phyloP scores from a whole-genome alignment of 2,888 invertebrate genomes.

The Bellardia bayeri region DNA sequence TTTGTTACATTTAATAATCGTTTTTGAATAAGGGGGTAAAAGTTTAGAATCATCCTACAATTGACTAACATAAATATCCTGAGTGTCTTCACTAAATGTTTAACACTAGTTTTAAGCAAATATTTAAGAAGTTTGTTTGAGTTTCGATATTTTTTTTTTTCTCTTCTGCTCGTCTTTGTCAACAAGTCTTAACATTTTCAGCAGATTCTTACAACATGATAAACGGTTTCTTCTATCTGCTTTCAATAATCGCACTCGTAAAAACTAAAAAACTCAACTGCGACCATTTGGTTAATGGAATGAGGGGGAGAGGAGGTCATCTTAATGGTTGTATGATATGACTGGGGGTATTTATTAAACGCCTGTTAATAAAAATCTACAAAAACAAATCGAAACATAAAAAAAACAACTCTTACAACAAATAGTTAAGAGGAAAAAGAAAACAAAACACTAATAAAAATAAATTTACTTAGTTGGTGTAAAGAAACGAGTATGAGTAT shows the following conservation, averaged over 20 bases:
- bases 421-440: not conserved
- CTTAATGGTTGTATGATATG: not conserved
- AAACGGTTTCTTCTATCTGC: constrained; percentile 44
- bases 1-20: no score
- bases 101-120: constrained; percentile 45
- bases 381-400: not conserved
- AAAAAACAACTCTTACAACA: not conserved
- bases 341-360: constrained; percentile 56
- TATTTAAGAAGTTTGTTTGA: constrained; percentile 31
- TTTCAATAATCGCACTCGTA: constrained; percentile 43
- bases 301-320: constrained; percentile 51
- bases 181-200: constrained; percentile 24
- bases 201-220: constrained; percentile 51
- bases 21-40: no score
- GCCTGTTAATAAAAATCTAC: constrained; percentile 47
- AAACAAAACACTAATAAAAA: constrained; percentile 56
- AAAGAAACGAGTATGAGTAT: not conserved
- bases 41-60: not conserved
- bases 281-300: not conserved
- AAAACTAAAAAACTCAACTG: not conserved
- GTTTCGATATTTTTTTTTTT: constrained; percentile 18
- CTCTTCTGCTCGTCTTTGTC: constrained; percentile 1
- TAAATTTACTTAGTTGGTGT: constrained; percentile 45
- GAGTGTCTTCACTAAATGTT: not conserved
- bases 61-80: not conserved